Evolutionary conservation across 2,113 vertebrate genomes (phyloP).

Genomic region (Falco punctatus): DNA sequence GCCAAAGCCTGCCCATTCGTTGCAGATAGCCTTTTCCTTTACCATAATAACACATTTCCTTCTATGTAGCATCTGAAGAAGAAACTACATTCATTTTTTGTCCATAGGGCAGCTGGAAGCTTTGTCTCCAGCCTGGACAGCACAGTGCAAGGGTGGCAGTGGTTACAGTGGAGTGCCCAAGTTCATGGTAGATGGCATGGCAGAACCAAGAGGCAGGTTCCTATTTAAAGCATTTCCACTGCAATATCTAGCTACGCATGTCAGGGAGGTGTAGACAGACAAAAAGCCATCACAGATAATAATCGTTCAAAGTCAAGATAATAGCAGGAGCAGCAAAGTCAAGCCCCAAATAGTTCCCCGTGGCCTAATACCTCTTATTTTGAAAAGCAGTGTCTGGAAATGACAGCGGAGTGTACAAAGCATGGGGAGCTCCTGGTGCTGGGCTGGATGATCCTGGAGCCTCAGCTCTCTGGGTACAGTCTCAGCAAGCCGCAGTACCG

Average conservation of each 20-base stretch:
- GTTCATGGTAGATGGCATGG: neutral
- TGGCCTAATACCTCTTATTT: neutral
- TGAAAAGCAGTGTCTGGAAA: neutral
- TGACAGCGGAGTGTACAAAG: neutral
- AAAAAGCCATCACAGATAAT: neutral
- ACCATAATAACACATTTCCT: neutral
- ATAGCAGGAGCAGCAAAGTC: neutral
- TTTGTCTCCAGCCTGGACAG: neutral
- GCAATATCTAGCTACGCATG: neutral
- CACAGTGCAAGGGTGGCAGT: accelerated
- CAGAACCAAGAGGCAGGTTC: neutral
- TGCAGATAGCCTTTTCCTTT: neutral
- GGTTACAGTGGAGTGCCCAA: neutral
- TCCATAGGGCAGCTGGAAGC: neutral
- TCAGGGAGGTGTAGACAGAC: neutral
- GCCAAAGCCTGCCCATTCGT: neutral
- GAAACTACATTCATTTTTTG: neutral
- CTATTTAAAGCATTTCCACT: neutral
- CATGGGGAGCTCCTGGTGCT: neutral
- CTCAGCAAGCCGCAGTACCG: neutral
- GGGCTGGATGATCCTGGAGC: neutral
- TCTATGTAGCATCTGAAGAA: neutral
- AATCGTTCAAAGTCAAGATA: neutral
- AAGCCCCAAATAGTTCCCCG: neutral
- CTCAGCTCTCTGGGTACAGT: neutral